These are phyloP conservation scores for Mus caroli DNA, from an alignment of 2,797 vertebrate species.

Conservation along the genomic window DNA sequence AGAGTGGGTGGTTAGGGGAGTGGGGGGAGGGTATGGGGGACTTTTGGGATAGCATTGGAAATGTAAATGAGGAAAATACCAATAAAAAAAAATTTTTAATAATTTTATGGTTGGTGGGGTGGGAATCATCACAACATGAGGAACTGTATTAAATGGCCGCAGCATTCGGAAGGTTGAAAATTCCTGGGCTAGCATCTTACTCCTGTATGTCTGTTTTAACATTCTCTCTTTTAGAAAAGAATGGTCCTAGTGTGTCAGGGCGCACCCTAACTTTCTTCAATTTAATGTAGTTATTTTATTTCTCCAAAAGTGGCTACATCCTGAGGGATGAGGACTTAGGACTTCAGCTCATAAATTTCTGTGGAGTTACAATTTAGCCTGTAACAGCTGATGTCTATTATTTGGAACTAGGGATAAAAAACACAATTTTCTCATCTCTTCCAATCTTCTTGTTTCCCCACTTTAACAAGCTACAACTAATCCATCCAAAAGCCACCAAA, in stretches of 20 bases:
- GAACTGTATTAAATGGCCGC: not conserved
- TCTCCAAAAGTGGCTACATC: not conserved
- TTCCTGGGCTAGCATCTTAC: not conserved
- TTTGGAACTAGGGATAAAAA: conserved; percentile 28
- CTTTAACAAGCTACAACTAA: conserved; percentile 1
- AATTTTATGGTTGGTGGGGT: not conserved
- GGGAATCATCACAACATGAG: not conserved
- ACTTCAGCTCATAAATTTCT: not conserved
- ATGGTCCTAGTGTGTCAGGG: not conserved
- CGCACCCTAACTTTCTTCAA: not conserved
- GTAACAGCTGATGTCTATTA: not conserved
- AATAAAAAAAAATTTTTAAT: too few species aligned
- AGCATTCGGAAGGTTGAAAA: not conserved
- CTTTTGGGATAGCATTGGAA: too few species aligned
- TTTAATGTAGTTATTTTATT: not conserved
- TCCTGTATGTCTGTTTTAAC: not conserved
- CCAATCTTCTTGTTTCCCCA: not conserved
- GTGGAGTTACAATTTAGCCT: not conserved
- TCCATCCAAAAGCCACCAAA: conserved; percentile 14
- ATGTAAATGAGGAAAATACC: too few species aligned
- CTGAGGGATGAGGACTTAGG: not conserved
- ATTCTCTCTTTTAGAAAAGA: conserved; percentile 16
- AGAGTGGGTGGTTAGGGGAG: too few species aligned
- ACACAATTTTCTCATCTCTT: conserved; percentile 27
- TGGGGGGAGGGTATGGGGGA: too few species aligned